Conservation (phyloP, 2,113 vertebrate genomes). For the Pholis gunnellus region DNA sequence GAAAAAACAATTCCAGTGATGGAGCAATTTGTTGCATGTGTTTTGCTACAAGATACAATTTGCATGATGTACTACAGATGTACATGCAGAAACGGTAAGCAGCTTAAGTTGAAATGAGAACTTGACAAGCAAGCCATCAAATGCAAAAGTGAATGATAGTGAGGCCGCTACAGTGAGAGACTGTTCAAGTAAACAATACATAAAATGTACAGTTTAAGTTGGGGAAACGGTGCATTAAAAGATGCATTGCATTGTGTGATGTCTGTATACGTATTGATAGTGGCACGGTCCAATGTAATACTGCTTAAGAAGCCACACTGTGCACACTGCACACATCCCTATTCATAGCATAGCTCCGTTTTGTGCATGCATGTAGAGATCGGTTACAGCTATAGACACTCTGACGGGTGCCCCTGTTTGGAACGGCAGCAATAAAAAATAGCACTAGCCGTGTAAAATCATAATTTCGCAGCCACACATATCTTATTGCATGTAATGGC, state of each 20-base stretch:
- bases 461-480: background rate
- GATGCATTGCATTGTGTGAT: background rate
- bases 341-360: conserved; percentile 3
- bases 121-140: background rate
- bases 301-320: background rate
- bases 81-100: background rate
- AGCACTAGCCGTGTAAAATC: conserved; percentile 1
- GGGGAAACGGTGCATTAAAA: background rate
- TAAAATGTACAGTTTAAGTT: background rate
- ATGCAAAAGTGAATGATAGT: background rate
- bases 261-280: background rate
- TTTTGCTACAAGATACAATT: background rate
- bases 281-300: background rate
- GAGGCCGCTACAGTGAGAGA: background rate
- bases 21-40: background rate
- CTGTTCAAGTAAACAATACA: background rate
- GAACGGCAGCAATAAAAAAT: background rate
- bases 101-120: background rate
- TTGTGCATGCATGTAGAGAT: conserved; percentile 7
- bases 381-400: background rate
- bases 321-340: background rate
- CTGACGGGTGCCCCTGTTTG: background rate
- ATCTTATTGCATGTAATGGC: background rate
- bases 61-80: background rate
- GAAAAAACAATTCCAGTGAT: background rate